These are phyloP conservation scores for Numenius phaeopus DNA, from an alignment of 2,797 vertebrate species.

Conservation along the genomic window DNA sequence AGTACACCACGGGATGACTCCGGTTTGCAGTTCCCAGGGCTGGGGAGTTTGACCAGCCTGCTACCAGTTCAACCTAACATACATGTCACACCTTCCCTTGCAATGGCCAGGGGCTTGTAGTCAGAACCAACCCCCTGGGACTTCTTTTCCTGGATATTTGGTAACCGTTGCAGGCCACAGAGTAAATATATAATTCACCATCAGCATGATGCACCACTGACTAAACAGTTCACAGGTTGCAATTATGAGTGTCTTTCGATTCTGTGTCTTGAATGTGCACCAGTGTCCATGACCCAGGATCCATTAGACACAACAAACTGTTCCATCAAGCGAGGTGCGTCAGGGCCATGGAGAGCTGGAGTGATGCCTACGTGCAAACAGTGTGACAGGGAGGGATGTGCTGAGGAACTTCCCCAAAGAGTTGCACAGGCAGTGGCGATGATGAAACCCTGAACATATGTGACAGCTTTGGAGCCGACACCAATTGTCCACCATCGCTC, in stretches of 20 bases:
- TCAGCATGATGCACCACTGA: not conserved
- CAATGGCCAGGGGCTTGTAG: not conserved
- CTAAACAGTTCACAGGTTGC: not conserved
- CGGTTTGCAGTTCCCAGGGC: not conserved
- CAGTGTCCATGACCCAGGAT: not conserved
- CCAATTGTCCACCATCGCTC: not conserved
- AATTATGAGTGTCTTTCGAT: not conserved
- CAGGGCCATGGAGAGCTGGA: not conserved
- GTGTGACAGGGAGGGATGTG: not conserved
- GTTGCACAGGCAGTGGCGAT: fast-evolving
- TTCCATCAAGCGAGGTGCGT: not conserved
- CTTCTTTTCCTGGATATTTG: not conserved
- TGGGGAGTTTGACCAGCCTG: not conserved
- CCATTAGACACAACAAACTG: not conserved
- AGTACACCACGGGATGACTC: not conserved
- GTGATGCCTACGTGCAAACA: not conserved
- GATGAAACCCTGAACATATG: not conserved
- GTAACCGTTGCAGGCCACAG: not conserved
- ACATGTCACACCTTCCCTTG: not conserved
- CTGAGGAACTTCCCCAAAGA: not conserved
- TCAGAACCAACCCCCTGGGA: not conserved
- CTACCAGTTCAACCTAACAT: not conserved
- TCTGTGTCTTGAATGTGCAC: not conserved
- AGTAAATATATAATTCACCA: not conserved
- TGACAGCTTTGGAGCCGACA: not conserved